Base-by-base conservation (phyloP, 2,888 invertebrate genomes). In the Pseudococcus jackbeardsleyi region DNA sequence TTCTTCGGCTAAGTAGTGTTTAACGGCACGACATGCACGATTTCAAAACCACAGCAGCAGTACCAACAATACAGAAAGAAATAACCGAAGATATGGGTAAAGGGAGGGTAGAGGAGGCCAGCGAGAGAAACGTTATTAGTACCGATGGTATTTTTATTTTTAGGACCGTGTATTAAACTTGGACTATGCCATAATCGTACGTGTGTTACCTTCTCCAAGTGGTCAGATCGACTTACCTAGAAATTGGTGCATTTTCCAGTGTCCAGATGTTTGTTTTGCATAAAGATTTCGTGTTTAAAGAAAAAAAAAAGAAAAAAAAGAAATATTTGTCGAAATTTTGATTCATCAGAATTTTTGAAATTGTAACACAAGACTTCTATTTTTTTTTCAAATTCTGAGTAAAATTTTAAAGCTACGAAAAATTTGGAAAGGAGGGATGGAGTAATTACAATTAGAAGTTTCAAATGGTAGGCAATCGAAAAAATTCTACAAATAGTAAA, bases 1-100 rank as follows among this genome's bases (percentile, higher is more conserved):
- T 72, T 72, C 72, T 72, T 72, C 72, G 72, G 17, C 72, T 72
- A 72, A 72, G 72, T 72, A 72, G 72, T 72, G 22, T 64, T 64
- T 64, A 64, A 72, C 33, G 72, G 33, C 72, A 72, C 72, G 72
- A 72, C 72, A 72, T 72, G 72, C 72, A 72, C 72, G 72, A 72
- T 72, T 72, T 72, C 72, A 72, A 72, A 72, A 72, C 64, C 64
- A 22, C 64, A 59, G n/a, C 59, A 59, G 59, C 59, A 59, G 59
- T n/a, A 59, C 17, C n/a, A 59, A 59, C n/a, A 19, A 59, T 5
- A 64, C 9, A 22, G 22, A 64, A 12, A 64, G 19, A 64, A 19
- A 64, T 11, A 64, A 22, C 19, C 22, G n/a, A 59, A 2, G 8
- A 12, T 22, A 19, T 9, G 54, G n/a, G 15, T 12, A 15, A 12